These are phyloP conservation scores for Enteromius anoplus DNA, from an alignment of 2,797 vertebrate genomes.

Conservation along the genomic window DNA sequence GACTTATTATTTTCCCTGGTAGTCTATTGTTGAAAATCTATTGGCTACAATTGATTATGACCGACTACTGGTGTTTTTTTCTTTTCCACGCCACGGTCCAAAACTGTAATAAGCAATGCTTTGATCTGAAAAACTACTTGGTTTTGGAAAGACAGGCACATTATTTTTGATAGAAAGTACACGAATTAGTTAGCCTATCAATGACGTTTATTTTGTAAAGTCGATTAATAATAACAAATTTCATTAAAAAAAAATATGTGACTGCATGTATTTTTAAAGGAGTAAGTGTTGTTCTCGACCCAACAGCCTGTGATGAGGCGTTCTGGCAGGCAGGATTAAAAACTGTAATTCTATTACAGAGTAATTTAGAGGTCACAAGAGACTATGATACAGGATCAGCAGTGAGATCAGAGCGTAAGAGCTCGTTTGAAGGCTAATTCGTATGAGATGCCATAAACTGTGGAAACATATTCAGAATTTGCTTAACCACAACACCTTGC, in stretches of 20 bases:
- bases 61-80: too few species aligned
- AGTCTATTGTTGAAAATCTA: background rate
- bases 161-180: background rate
- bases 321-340: conserved; percentile 75
- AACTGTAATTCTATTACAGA: conserved; percentile 83
- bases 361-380: conserved; percentile 81
- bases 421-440: conserved; percentile 82
- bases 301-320: conserved; percentile 27
- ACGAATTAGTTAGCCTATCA: background rate
- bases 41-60: background rate
- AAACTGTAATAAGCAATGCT: background rate
- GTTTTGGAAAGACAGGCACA: background rate
- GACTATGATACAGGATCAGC: conserved; percentile 83
- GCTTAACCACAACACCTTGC: background rate
- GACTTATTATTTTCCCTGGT: background rate
- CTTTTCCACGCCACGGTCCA: background rate
- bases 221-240: background rate
- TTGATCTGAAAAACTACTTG: background rate
- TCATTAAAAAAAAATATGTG: background rate
- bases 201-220: background rate
- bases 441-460: conserved; percentile 81
- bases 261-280: background rate
- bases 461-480: background rate
- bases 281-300: conserved; percentile 14
- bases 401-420: conserved; percentile 68